Evolutionary conservation across 1,140 invertebrate species (phyloP), one percentile per base, ranked within the genome.

Genomic region (Helicoverpa armigera): DNA sequence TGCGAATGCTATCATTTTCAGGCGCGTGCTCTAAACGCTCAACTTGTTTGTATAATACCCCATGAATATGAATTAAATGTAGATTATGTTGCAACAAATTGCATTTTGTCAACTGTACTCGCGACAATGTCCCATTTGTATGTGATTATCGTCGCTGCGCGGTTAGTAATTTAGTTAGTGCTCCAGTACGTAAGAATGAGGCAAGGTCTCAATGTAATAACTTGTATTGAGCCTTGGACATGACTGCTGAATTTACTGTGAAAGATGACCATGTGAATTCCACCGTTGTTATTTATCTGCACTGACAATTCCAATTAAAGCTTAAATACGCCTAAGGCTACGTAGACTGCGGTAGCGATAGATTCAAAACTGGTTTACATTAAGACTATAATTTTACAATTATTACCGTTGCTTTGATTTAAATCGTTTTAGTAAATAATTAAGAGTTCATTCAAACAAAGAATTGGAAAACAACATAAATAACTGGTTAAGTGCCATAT

Each of bases 21-120:
- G 69, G 69, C 69, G 50, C 69, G 69, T 72, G 69, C 69, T 51
- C 69, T 72, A 29, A 72, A 72, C 69, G 69, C 23, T 72, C 69
- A 54, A 72, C 69, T 72, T 72, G 69, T 72, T 72, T 72, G 69
- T 72, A 72, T 72, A 72, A 72, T 72, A 72, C 50, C 69, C 69
- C 69, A 72, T 72, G 69, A 72, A 72, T 72, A 72, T 72, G 69
- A 72, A 72, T 72, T 72, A 72, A 72, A 72, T 72, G 69, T 72
- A 72, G 69, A 72, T 72, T 53, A 53, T 72, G 69, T 54, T 72
- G 69, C 69, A 72, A 72, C 69, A 72, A 72, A 72, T 72, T 72
- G 69, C 69, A 72, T 72, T 72, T 72, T 72, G 69, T 72, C 69
- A 54, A 72, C 50, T 72, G 69, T 72, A 31, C 50, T 29, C 50